A percentile compares a stretch with the other conserved stretches of the same genome.
These are phyloP conservation scores for Nannoperca obscura DNA, from an alignment of 2,797 vertebrate genomes.

Conservation along the genomic window DNA sequence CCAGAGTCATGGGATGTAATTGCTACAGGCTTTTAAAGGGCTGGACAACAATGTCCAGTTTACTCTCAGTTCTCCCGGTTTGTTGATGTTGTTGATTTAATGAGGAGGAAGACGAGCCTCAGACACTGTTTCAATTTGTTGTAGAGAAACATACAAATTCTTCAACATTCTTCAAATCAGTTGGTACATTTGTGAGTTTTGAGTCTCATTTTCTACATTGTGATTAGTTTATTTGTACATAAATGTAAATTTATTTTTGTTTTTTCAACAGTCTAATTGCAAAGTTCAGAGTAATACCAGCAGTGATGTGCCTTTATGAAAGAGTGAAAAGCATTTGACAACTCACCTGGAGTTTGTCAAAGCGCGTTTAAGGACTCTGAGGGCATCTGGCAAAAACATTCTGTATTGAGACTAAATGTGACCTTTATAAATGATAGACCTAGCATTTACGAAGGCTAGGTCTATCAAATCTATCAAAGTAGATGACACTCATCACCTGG, in stretches of 20 bases:
- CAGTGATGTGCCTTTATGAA: not conserved
- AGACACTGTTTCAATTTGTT: not conserved
- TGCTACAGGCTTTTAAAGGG: conserved; percentile 44
- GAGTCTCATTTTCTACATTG: not conserved
- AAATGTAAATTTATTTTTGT: not conserved
- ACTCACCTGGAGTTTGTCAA: not conserved
- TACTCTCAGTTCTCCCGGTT: conserved; percentile 47
- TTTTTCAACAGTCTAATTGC: not conserved
- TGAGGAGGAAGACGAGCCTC: conserved; percentile 21
- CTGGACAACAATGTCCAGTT: conserved; percentile 49
- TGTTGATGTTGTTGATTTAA: conserved; percentile 54
- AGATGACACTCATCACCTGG: not conserved
- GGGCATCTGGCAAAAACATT: no score
- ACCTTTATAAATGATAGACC: not conserved
- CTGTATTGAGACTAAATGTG: no score
- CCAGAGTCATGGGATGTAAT: conserved; percentile 48
- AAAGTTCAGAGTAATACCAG: not conserved
- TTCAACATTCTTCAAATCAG: not conserved
- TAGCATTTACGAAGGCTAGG: no score
- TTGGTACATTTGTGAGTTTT: not conserved
- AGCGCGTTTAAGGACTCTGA: no score
- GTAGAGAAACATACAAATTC: not conserved
- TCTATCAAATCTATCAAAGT: not conserved
- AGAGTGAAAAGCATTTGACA: not conserved
- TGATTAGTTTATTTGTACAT: not conserved